Evolutionary conservation across 2,888 invertebrate species (phyloP).

Genomic region (Acleris laterana): DNA sequence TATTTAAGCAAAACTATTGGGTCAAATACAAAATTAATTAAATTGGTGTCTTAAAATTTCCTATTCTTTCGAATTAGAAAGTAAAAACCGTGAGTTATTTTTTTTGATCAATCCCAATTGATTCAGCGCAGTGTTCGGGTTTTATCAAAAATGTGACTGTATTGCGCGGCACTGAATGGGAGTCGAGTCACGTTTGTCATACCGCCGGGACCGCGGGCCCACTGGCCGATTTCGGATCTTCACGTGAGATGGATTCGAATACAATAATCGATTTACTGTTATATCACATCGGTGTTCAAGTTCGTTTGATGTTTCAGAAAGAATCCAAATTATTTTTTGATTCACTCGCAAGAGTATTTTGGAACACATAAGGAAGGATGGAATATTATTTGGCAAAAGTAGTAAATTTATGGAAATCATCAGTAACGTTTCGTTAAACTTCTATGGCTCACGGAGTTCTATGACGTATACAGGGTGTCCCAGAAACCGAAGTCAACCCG

Average conservation of each 20-base stretch:
- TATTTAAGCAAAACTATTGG: no score
- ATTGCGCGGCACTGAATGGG: slow-evolving; percentile 42
- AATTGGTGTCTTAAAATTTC: no score
- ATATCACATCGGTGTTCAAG: slow-evolving; percentile 20
- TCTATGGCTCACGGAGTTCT: no score
- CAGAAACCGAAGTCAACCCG: no score
- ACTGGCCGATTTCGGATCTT: slow-evolving; percentile 69
- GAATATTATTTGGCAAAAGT: background rate
- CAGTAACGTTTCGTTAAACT: no score
- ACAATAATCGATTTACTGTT: slow-evolving; percentile 69
- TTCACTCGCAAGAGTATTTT: background rate
- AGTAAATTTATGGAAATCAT: no score
- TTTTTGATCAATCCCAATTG: no score
- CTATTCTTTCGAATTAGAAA: no score
- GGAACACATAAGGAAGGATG: background rate
- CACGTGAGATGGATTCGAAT: slow-evolving; percentile 72
- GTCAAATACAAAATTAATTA: no score
- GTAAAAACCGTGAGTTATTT: no score
- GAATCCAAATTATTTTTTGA: background rate
- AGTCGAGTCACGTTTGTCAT: slow-evolving; percentile 68
- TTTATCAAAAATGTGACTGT: slow-evolving; percentile 31
- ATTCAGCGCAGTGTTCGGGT: slow-evolving; percentile 22
- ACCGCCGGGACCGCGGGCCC: slow-evolving; percentile 57
- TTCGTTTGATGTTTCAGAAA: slow-evolving; percentile 10
- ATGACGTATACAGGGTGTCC: no score